Conservation (phyloP, 2,113 vertebrate species). For the Nycticryphes semicollaris region DNA sequence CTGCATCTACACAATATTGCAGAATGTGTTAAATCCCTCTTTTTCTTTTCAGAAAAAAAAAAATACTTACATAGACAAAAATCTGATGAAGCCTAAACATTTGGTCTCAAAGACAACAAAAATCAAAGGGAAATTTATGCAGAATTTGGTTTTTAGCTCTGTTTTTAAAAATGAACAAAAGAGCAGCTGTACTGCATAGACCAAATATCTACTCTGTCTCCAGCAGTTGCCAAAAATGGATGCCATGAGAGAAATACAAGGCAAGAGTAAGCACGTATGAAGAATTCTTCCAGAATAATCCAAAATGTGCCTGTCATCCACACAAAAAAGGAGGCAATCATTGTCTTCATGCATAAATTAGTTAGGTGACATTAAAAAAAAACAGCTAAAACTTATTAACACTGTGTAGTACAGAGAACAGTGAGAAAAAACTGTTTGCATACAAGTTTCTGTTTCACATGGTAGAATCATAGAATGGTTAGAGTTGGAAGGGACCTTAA, state of each 20-base stretch:
- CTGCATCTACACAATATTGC: background rate
- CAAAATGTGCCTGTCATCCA: background rate
- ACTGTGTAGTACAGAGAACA: background rate
- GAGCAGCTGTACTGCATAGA: conserved; percentile 18
- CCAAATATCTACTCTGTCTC: background rate
- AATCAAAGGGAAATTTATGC: conserved; percentile 5
- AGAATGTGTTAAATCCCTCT: conserved; percentile 18
- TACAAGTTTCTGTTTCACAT: background rate
- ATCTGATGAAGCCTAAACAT: conserved; percentile 21
- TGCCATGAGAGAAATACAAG: background rate
- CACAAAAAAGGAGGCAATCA: background rate
- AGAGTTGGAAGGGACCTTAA: too few relatives aligned
- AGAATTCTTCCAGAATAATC: background rate
- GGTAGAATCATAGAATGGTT: background rate
- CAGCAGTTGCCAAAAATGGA: background rate
- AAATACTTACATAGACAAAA: background rate
- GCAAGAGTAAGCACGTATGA: background rate
- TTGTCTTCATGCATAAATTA: background rate
- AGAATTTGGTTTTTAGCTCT: conserved; percentile 1
- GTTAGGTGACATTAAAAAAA: background rate
- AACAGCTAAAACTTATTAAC: background rate
- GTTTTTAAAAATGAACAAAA: conserved; percentile 37
- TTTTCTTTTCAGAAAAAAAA: conserved; percentile 13
- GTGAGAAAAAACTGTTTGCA: background rate
- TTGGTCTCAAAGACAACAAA: conserved; percentile 28